These are phyloP conservation scores for Gobio gobio DNA, from an alignment of 2,113 vertebrate species.

Conservation along the genomic window DNA sequence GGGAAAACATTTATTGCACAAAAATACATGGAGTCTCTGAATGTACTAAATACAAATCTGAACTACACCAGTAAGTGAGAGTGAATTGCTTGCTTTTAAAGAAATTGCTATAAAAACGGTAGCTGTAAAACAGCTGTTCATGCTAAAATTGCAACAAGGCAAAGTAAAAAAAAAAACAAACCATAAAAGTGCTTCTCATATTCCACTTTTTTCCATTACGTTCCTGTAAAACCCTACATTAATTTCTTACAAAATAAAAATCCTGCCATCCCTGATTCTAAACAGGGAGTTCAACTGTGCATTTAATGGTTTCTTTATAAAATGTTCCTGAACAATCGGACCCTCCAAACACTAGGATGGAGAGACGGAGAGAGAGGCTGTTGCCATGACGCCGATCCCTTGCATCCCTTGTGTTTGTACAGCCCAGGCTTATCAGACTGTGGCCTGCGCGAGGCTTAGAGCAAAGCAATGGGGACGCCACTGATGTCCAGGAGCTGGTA, in stretches of 20 bases:
- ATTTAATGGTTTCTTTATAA: slow-evolving; percentile 79
- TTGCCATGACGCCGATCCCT: slow-evolving; percentile 34
- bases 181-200: not conserved
- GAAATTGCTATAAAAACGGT: slow-evolving; percentile 28
- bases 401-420: slow-evolving; percentile 60
- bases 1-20: slow-evolving; percentile 58
- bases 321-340: slow-evolving; percentile 81
- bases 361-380: slow-evolving; percentile 16
- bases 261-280: slow-evolving; percentile 6
- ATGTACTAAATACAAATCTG: slow-evolving; percentile 1
- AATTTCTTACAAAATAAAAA: not conserved
- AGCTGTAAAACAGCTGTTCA: slow-evolving; percentile 61
- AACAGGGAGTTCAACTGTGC: slow-evolving; percentile 64
- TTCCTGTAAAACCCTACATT: not conserved
- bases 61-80: not conserved
- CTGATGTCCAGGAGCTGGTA: slow-evolving; percentile 79
- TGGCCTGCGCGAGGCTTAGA: slow-evolving; percentile 83
- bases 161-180: not conserved
- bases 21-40: slow-evolving; percentile 35
- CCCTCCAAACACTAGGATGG: slow-evolving; percentile 83
- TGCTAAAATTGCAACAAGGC: slow-evolving; percentile 32
- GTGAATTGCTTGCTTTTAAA: not conserved
- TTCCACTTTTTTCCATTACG: not conserved
- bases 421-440: slow-evolving; percentile 75
- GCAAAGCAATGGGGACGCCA: slow-evolving; percentile 73